Base-by-base conservation (phyloP, 30 jellyfish, hydroid and myxozoan genomes). In the Cassiopea andromeda region DNA sequence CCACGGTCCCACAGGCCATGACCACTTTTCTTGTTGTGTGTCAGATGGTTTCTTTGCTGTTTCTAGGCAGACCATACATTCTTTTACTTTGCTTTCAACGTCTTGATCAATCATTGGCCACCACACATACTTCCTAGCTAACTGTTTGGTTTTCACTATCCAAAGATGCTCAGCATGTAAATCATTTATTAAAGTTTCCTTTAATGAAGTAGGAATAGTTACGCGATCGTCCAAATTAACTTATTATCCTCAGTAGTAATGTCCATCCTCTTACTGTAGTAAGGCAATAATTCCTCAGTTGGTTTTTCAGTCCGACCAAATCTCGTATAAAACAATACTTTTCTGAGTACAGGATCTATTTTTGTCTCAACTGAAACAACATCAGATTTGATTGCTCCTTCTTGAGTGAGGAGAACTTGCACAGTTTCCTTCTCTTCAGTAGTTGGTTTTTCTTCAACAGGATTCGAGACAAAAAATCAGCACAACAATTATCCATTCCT, bases 121-220 rank as follows among this genome's bases (percentile, higher is more conserved):
- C 49, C 45, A 57, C 15, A 58, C 57, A 85, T 57, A 50, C 38
- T 47, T 47, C 6, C 77, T 47, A 47, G 91, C 92, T 69, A 19
- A 76, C 46, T 84, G 48, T 49, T 84, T 84, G 92, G 73, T 84
- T 1, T 75, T 54, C 46, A 18, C 43, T 13, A 84, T 84, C 14
- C 92, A 92, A 16, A 70, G 92, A 58, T 73, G 92, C 38, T 78
- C 91, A 60, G 43, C 68, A 67, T 84, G 92, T 76, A 84, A 58
- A 19, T 70, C 91, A 18, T 38, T 50, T 75, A 82, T 15, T 15
- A 82, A 15, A 17, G 15, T 60, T n/a, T 57, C 38, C 67, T 46
- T 87, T 19, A 82, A 43, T 17, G 87, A 27, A 47, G 87, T 59
- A 47, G 91, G 87, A 45, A 82, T 47, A 17, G 60, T 75, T n/a